Conservation (phyloP, 92 coral and sea anemone species). For the Micromussa lordhowensis region DNA sequence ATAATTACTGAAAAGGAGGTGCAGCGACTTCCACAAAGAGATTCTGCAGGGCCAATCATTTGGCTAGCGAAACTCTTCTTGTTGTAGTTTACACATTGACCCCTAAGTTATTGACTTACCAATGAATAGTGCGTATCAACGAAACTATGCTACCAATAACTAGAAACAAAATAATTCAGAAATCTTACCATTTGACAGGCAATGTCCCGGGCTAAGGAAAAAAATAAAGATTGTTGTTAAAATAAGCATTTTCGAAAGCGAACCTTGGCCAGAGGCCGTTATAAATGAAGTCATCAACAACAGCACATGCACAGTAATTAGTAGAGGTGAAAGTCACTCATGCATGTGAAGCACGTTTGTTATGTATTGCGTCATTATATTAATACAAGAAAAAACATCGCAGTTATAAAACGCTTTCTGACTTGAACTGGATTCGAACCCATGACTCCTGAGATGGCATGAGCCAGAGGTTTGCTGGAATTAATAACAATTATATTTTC, state of each 20-base stretch:
- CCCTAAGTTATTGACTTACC: not conserved
- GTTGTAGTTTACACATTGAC: not conserved
- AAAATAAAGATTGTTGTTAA: conserved; percentile 1
- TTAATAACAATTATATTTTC: too few species aligned
- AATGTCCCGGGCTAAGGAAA: not conserved
- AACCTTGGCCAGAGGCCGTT: not conserved
- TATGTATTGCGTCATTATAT: not conserved
- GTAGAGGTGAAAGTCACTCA: not conserved
- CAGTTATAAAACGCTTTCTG: too few species aligned
- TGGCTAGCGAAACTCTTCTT: not conserved
- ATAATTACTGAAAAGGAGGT: not conserved
- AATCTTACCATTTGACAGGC: conserved; percentile 1
- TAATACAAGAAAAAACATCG: not conserved
- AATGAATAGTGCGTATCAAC: not conserved
- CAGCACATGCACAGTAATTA: not conserved
- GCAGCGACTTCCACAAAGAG: not conserved
- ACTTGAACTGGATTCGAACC: too few species aligned
- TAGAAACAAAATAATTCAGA: not conserved
- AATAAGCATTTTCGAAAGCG: not conserved
- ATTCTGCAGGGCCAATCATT: not conserved
- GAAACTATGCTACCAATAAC: not conserved
- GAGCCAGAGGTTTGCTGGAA: too few species aligned
- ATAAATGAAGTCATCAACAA: not conserved
- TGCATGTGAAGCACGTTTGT: not conserved
- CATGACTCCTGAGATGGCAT: too few species aligned